Evolutionary conservation across 2,888 invertebrate species (phyloP).

Genomic region (Empis stercorea): DNA sequence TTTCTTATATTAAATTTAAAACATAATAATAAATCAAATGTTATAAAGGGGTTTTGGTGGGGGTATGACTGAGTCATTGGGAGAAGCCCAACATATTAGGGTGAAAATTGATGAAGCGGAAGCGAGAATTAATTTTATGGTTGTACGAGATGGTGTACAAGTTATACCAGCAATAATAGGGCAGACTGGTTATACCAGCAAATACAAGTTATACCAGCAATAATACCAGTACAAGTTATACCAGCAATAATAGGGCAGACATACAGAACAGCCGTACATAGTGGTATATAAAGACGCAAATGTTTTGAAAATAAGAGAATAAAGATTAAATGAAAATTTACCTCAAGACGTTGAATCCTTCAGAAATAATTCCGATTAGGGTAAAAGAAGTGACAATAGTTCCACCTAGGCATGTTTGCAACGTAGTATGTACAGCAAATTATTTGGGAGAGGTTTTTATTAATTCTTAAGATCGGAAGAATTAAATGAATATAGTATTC

Average conservation of each 20-base stretch:
- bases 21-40: neutral
- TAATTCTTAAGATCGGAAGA: conserved; percentile 2
- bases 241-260: too few species aligned
- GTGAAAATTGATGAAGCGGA: conserved; percentile 6
- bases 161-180: conserved; percentile 8
- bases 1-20: neutral
- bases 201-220: too few species aligned
- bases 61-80: neutral
- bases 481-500: conserved; percentile 2
- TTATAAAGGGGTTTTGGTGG: conserved; percentile 7
- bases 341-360: too few species aligned
- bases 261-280: conserved; percentile 6
- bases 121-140: conserved; percentile 2
- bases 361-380: neutral
- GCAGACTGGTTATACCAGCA: too few species aligned
- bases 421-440: neutral
- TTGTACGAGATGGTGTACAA: conserved; percentile 7
- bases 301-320: neutral
- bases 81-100: neutral
- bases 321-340: neutral
- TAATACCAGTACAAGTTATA: too few species aligned
- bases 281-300: conserved; percentile 2
- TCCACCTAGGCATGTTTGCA: conserved; percentile 2
- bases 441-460: neutral
- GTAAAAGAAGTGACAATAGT: conserved; percentile 1